These are phyloP conservation scores for Probosciger aterrimus DNA, from an alignment of 2,113 vertebrate species.

Conservation along the genomic window DNA sequence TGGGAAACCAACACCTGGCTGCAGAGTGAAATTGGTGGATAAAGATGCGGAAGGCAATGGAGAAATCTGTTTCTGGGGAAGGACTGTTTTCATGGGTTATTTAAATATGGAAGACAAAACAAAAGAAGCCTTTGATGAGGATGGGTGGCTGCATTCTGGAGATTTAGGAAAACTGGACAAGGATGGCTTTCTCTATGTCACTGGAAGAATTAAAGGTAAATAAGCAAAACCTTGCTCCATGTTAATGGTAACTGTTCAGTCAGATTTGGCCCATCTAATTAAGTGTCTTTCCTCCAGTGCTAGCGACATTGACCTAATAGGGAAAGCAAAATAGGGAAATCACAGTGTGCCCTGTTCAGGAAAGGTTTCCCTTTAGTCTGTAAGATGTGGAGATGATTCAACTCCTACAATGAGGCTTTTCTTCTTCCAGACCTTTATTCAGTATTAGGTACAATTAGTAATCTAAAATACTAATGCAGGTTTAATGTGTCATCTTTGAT, in stretches of 20 bases:
- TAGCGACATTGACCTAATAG: background rate
- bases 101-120: slow-evolving; percentile 88
- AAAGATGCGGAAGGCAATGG: slow-evolving; percentile 76
- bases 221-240: background rate
- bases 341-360: background rate
- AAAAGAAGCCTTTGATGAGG: slow-evolving; percentile 78
- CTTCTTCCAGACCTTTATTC: background rate
- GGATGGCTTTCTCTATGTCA: slow-evolving; percentile 87
- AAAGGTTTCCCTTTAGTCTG: background rate
- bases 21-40: slow-evolving; percentile 78
- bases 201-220: slow-evolving; percentile 88
- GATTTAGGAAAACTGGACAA: slow-evolving; percentile 80
- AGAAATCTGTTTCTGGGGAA: slow-evolving; percentile 90
- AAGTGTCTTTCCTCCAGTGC: background rate
- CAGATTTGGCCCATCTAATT: background rate
- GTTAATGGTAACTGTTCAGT: background rate
- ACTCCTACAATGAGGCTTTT: background rate
- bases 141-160: slow-evolving; percentile 88
- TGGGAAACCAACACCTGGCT: slow-evolving; percentile 83
- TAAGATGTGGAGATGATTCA: background rate
- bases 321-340: background rate
- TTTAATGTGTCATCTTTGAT: background rate
- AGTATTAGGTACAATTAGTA: background rate
- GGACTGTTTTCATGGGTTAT: slow-evolving; percentile 90
- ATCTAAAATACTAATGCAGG: background rate